Evolutionary conservation across 2,888 invertebrate species (phyloP), one percentile per base, ranked within the genome.

Genomic region (Ceramica pisi): DNA sequence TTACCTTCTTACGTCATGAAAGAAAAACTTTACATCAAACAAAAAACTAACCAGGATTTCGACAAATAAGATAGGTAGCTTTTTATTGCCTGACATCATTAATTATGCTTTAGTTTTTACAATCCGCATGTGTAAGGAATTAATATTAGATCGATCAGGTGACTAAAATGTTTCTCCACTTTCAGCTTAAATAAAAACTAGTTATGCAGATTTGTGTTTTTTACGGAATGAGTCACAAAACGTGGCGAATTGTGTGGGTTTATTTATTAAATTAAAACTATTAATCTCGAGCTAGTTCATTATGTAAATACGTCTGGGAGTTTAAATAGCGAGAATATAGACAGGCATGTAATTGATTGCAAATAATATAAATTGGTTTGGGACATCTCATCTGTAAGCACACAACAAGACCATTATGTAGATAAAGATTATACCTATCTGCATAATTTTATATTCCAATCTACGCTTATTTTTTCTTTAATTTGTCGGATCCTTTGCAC

Each of bases 321-420:
- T 23, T 80, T 65, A 81, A n/a, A n/a, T 65, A 44, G 50, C 59
- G 44, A 48, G 67, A 67, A 72, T 70, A 75, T 57, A 66, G 61
- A 76, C 67, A 69, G 63, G 44, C 56, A 38, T 71, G 41, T 73
- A 80, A 81, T 80, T 81, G 72, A 76, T 81, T 61, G 68, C 70
- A 62, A 82, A 67, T 77, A 74, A 73, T 51, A 23, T 2, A 38
- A 71, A 78, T 71, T 59, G 55, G 41, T 57, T 63, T 60, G 26
- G n/a, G 65, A 63, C 67, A 67, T 26, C 35, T 38, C 23, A 7
- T 64, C 23, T 26, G 21, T 50, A 46, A 19, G 41, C 19, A n/a
- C 23, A 31, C 23, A 67, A 23, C 7, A 23, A 55, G 21, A 55
- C 55, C n/a, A 62, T 23, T 31, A 62, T 0, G 12, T 23, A 31